These are phyloP conservation scores for Yponomeuta plumbellus DNA, from an alignment of 2,888 invertebrate genomes.

Conservation along the genomic window DNA sequence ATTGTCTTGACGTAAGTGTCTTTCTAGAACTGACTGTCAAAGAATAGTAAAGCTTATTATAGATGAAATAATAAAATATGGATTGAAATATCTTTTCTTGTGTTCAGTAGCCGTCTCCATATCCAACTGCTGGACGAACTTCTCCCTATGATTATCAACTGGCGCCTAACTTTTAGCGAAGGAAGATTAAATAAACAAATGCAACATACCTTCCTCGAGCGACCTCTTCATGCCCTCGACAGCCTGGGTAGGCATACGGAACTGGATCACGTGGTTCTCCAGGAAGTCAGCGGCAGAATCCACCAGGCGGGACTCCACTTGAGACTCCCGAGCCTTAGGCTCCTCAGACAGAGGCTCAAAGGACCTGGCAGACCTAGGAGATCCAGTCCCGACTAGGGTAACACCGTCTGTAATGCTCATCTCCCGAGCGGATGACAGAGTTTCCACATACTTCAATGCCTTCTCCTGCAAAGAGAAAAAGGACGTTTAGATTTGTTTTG, in stretches of 20 bases:
- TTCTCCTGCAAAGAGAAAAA: slow-evolving; percentile 78
- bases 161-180: no score
- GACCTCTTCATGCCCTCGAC: slow-evolving; percentile 86
- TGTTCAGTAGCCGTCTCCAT: no score
- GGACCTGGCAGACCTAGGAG: slow-evolving; percentile 77
- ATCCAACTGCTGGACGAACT: no score
- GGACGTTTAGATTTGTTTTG: not conserved
- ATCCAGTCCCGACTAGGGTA: slow-evolving; percentile 64
- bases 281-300: slow-evolving; percentile 87
- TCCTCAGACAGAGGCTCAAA: slow-evolving; percentile 83
- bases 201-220: slow-evolving; percentile 83
- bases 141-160: no score
- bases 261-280: slow-evolving; percentile 87
- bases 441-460: slow-evolving; percentile 82
- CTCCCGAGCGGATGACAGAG: slow-evolving; percentile 70
- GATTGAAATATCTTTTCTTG: no score
- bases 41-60: no score
- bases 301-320: slow-evolving; percentile 83
- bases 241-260: slow-evolving; percentile 84
- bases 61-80: no score
- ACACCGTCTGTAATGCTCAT: slow-evolving; percentile 78
- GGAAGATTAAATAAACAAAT: not conserved
- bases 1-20: no score
- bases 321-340: slow-evolving; percentile 82
- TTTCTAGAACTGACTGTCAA: no score